Conservation (phyloP, 2,888 invertebrate genomes). For the Chironomus riparius region DNA sequence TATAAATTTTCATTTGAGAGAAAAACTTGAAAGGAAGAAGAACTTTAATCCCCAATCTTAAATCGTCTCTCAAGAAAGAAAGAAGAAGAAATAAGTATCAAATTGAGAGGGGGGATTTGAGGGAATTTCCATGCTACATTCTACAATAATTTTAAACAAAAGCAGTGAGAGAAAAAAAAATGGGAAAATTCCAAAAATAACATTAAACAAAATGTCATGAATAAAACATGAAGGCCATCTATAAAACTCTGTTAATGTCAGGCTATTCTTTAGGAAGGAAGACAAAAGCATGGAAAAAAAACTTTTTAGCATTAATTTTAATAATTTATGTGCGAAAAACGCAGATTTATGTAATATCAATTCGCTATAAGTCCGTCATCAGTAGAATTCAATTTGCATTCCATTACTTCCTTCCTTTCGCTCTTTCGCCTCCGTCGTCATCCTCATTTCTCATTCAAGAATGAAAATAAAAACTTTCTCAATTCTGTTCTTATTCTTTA, state of each 20-base stretch:
- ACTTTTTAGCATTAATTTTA: slow-evolving; percentile 1
- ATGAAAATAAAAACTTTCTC: too few relatives aligned
- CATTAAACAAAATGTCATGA: background rate
- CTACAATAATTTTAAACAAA: too few relatives aligned
- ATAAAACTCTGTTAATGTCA: background rate
- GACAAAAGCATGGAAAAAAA: background rate
- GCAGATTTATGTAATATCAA: slow-evolving; percentile 3
- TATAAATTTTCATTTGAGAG: background rate
- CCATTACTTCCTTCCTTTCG: background rate
- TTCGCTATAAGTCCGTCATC: background rate
- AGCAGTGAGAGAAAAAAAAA: background rate
- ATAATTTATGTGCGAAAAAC: slow-evolving; percentile 2
- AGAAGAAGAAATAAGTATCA: background rate
- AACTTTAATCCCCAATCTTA: background rate
- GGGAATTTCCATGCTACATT: too few relatives aligned
- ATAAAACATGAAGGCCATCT: background rate
- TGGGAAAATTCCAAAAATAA: background rate
- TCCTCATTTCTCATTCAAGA: too few relatives aligned
- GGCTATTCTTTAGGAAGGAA: background rate
- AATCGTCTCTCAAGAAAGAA: background rate
- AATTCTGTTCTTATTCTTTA: too few relatives aligned
- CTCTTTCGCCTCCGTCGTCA: background rate
- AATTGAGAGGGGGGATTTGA: background rate
- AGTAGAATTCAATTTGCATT: slow-evolving; percentile 7
- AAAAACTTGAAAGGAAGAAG: background rate